These are phyloP conservation scores for Procavia capensis DNA, from an alignment of 2,113 vertebrate genomes.

Conservation along the genomic window DNA sequence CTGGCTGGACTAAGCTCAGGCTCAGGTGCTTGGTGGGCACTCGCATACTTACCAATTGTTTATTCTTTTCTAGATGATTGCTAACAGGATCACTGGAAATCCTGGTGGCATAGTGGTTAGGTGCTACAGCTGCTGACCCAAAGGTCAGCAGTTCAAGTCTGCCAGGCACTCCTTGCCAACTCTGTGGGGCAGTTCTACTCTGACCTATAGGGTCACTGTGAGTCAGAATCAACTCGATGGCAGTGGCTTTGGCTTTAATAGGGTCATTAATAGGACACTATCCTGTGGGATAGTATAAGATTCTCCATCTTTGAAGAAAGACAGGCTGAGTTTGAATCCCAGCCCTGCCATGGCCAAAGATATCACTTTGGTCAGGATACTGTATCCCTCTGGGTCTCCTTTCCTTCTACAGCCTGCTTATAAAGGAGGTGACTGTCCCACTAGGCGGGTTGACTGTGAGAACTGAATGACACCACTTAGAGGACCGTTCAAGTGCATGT, in stretches of 20 bases:
- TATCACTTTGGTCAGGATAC: background rate
- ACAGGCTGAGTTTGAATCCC: background rate
- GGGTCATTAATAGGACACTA: background rate
- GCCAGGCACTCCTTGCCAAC: no score
- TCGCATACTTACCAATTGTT: background rate
- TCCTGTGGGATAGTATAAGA: background rate
- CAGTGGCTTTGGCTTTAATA: no score
- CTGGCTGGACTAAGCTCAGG: background rate
- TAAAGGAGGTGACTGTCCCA: background rate
- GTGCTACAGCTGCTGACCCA: no score
- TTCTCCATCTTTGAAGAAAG: background rate
- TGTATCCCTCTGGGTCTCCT: background rate
- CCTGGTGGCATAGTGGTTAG: no score
- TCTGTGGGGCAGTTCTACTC: no score
- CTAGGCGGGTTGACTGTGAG: background rate
- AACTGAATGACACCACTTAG: background rate
- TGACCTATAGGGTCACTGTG: no score
- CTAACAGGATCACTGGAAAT: no score
- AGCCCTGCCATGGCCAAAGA: background rate
- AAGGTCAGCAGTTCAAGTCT: no score
- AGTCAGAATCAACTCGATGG: no score
- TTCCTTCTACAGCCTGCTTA: background rate
- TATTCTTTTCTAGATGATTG: slow-evolving; percentile 23
- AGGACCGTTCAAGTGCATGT: background rate
- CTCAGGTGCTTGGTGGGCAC: background rate